Percentiles rank a stretch among this genome's conserved stretches.
Conservation (phyloP, 35 echinoderm and acorn worm genomes). For the Ptychodera flava region DNA sequence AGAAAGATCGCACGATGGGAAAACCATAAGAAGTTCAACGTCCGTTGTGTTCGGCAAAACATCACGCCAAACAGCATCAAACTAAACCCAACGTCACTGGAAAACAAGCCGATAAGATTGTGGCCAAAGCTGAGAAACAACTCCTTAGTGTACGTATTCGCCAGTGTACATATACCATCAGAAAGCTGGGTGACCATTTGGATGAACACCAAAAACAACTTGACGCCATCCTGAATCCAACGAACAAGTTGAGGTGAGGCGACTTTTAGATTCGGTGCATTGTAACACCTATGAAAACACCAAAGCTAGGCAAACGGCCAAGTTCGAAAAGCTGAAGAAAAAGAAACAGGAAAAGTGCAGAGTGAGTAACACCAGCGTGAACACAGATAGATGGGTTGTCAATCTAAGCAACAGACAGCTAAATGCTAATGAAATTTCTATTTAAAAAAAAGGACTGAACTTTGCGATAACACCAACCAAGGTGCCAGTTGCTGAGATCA, state of each 20-base stretch:
- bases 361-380: background rate
- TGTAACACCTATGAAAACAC: background rate
- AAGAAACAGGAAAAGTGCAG: background rate
- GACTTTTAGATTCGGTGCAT: background rate
- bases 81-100: background rate
- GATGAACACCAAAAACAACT: background rate
- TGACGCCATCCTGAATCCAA: background rate
- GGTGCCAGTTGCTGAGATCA: slow-evolving; percentile 20
- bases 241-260: background rate
- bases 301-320: background rate
- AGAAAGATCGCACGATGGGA: background rate
- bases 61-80: background rate
- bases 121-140: background rate
- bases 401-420: background rate
- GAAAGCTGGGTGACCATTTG: background rate
- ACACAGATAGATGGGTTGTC: background rate
- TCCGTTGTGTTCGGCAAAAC: background rate
- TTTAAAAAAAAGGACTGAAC: slow-evolving; percentile 27
- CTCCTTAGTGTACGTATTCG: background rate
- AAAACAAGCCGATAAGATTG: background rate
- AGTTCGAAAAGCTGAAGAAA: background rate
- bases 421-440: background rate
- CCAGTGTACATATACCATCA: background rate
- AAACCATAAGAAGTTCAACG: background rate
- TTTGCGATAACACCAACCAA: slow-evolving; percentile 37